Evolutionary conservation across 2,113 vertebrate genomes (phyloP), one percentile per base, ranked within the genome.

Genomic region (Ophiodon elongatus): DNA sequence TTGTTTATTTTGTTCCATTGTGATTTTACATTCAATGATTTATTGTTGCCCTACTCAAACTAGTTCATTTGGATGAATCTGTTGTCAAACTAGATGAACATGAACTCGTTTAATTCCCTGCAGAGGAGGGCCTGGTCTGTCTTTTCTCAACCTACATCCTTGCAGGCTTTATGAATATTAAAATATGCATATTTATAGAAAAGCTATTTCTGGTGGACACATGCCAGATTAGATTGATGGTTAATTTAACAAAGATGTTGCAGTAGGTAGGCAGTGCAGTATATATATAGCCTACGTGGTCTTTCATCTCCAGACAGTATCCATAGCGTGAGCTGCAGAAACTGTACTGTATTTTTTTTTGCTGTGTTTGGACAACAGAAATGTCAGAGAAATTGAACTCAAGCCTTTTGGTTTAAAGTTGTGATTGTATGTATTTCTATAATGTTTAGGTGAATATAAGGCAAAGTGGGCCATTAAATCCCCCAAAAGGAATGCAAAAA

Each of bases 91-190:
- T 45, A 60, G 23, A 75, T 59, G 13, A 15, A 70, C 41, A 63
- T n/a, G 15, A 19, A 54, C 45, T 45, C 35, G 9, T 29, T 69
- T 29, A 2, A 45, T 76, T 13, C 25, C 39, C 65, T 73, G 35
- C 57, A 74, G 31, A 41, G 27, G 31, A 70, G 43, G 83, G 85
- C 87, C 85, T 79, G 2, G 25, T 70, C 27, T 63, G 15, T 19
- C n/a, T 57, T 35, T 37, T 8, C 1, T 67, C 57, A 63, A 21
- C 21, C 69, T 67, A 57, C 37, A 73, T 29, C 33, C 43, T 11
- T 52, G 31, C 4, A 78, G 57, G 35, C 25, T 63, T 76, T 65
- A 76, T 85, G 56, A 43, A 68, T 73, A 62, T 67, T 56, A 10
- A 35, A 65, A 54, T 50, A 15, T 78, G 21, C 10, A 66, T 66